These are phyloP conservation scores for Rhineura floridana DNA, from an alignment of 2,113 vertebrate genomes.

Conservation along the genomic window DNA sequence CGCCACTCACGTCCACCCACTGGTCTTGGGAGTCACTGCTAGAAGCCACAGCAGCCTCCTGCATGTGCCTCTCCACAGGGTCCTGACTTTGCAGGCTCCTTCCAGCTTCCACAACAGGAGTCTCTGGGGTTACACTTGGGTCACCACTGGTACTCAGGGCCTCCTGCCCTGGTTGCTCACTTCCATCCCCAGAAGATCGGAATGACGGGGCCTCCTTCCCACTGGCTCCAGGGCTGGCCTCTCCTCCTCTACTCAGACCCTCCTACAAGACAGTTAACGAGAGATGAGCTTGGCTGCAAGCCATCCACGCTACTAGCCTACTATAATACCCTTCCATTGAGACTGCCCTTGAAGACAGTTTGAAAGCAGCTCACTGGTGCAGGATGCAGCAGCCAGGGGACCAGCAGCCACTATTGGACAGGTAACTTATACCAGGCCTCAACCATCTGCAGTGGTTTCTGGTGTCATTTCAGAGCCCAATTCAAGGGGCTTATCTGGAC, in stretches of 20 bases:
- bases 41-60: background rate
- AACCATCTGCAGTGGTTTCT: too few relatives aligned
- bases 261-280: background rate
- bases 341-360: too few relatives aligned
- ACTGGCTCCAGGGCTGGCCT: fast-evolving
- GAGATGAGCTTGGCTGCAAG: too few relatives aligned
- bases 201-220: background rate
- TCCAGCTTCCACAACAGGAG: background rate
- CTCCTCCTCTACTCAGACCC: background rate
- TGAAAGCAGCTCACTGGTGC: too few relatives aligned
- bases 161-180: background rate
- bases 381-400: too few relatives aligned
- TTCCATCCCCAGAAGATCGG: background rate
- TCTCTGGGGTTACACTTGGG: too few relatives aligned
- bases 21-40: constrained; percentile 1
- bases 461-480: too few relatives aligned
- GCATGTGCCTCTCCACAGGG: fast-evolving
- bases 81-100: fast-evolving
- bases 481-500: too few relatives aligned
- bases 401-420: too few relatives aligned
- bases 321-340: too few relatives aligned
- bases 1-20: background rate
- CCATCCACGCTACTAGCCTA: too few relatives aligned
- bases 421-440: too few relatives aligned
- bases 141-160: background rate